Evolutionary conservation across 2,888 invertebrate species (phyloP).

Genomic region (Perithous albicinctus): DNA sequence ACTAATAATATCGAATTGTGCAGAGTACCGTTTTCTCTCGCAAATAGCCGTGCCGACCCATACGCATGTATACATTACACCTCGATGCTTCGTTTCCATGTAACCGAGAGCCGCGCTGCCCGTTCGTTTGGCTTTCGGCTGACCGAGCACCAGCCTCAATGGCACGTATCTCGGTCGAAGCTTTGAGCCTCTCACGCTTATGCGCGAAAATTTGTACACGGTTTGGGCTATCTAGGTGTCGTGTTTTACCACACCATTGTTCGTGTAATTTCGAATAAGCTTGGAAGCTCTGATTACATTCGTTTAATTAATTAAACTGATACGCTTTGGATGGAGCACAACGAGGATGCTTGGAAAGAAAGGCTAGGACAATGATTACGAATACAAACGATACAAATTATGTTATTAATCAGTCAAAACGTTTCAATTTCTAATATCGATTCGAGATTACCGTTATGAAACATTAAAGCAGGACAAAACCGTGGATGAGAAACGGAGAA

Average conservation of each 20-base stretch:
- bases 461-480: no score
- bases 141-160: conserved; percentile 53
- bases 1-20: conserved; percentile 77
- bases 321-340: conserved; percentile 5
- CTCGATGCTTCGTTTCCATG: conserved; percentile 36
- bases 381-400: neutral
- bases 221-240: conserved; percentile 11
- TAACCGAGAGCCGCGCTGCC: conserved; percentile 41
- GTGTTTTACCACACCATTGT: conserved; percentile 28
- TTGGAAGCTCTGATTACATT: conserved; percentile 25
- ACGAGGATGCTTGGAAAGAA: conserved; percentile 19
- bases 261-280: conserved; percentile 40
- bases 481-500: neutral
- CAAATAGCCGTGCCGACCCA: conserved; percentile 8
- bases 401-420: neutral
- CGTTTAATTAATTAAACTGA: conserved; percentile 50
- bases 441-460: neutral
- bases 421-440: neutral
- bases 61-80: conserved; percentile 42
- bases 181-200: conserved; percentile 39
- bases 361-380: conserved; percentile 29
- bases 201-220: conserved; percentile 28
- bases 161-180: conserved; percentile 49
- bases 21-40: conserved; percentile 28
- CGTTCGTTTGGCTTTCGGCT: conserved; percentile 59